phyloP scores from a whole-genome alignment of 2,888 invertebrate species.

The Callyntrura guangdongensis region DNA sequence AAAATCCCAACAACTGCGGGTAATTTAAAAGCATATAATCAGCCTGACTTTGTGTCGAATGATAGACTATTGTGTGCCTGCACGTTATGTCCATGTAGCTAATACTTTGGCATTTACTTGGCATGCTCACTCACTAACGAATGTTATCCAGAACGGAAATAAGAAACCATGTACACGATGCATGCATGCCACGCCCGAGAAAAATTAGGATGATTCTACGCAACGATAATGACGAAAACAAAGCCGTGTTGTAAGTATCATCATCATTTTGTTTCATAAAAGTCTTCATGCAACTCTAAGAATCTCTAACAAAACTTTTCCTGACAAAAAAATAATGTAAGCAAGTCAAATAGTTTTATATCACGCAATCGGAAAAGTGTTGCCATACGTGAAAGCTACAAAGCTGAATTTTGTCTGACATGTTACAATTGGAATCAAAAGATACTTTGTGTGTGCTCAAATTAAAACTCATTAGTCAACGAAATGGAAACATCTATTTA shows the following conservation, averaged over 20 bases:
- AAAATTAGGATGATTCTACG: background rate
- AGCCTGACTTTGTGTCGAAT: no score
- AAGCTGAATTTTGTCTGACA: no score
- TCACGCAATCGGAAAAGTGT: constrained; percentile 34
- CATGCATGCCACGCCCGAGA: constrained; percentile 47
- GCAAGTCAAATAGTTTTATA: constrained; percentile 47
- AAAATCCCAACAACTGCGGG: no score
- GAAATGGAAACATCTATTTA: no score
- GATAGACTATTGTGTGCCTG: no score
- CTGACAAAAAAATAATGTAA: constrained; percentile 43
- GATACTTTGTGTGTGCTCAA: background rate
- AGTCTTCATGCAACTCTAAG: background rate
- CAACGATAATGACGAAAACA: constrained; percentile 20
- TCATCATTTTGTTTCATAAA: constrained; percentile 48
- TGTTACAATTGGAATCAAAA: background rate
- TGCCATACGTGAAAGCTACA: no score
- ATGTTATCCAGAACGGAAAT: no score
- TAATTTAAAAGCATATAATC: no score
- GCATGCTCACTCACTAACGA: no score
- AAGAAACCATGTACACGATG: no score
- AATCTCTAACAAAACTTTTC: constrained; percentile 25
- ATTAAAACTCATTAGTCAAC: constrained; percentile 56
- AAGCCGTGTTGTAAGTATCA: constrained; percentile 17
- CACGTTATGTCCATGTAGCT: no score
- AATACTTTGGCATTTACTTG: no score